Conservation (phyloP, 1,140 invertebrate species). For the Platyscapa corneri region DNA sequence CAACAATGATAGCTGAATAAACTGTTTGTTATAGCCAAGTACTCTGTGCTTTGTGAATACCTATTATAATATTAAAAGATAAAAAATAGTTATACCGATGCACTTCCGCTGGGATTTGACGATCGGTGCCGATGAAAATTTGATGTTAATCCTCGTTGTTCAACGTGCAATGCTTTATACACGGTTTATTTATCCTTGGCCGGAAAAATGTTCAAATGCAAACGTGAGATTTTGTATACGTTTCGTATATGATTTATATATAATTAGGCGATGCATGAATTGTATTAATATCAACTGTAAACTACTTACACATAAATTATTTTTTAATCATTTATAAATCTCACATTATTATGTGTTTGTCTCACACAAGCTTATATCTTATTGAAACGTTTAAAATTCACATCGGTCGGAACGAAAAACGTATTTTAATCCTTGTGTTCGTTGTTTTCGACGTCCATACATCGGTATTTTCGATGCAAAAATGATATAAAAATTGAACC, state of each 20-base stretch:
- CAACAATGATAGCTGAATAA: slow-evolving; percentile 68
- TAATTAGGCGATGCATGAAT: not conserved
- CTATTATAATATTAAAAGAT: slow-evolving; percentile 45
- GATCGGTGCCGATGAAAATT: not conserved
- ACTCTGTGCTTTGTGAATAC: slow-evolving; percentile 67
- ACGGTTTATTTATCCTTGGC: slow-evolving; percentile 24
- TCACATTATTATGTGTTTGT: not conserved
- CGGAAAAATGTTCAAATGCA: not conserved
- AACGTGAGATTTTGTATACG: slow-evolving; percentile 3
- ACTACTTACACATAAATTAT: slow-evolving; percentile 10
- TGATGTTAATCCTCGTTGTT: slow-evolving; percentile 6
- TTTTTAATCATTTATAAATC: not conserved
- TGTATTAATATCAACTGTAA: not conserved
- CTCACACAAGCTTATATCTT: not conserved
- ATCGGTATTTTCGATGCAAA: not conserved
- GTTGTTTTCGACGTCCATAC: not conserved
- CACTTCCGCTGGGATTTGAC: not conserved
- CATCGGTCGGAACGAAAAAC: not conserved
- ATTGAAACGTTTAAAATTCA: not conserved
- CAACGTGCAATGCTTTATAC: not conserved
- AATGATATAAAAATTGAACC: not conserved
- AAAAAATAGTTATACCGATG: not conserved
- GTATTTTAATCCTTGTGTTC: not conserved
- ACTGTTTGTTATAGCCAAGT: slow-evolving; percentile 71
- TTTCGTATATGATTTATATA: slow-evolving; percentile 3